phyloP scores from a whole-genome alignment of 2,888 invertebrate species.

The Phasia obesa region DNA sequence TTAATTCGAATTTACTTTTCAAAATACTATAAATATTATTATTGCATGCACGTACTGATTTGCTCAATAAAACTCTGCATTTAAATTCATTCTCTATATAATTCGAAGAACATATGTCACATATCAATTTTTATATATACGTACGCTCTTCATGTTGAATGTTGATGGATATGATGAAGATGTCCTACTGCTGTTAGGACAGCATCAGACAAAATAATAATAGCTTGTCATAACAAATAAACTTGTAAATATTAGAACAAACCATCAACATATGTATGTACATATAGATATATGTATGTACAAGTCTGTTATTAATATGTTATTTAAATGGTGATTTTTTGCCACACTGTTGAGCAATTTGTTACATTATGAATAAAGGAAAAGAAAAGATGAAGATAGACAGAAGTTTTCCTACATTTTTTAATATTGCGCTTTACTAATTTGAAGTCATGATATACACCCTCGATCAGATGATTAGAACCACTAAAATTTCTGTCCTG shows the following conservation, averaged over 20 bases:
- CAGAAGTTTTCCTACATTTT: background rate
- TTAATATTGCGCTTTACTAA: background rate
- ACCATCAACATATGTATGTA: constrained; percentile 30
- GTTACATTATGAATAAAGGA: constrained; percentile 6
- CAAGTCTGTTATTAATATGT: background rate
- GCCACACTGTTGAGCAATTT: background rate
- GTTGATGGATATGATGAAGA: constrained; percentile 37
- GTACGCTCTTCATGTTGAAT: constrained; percentile 9
- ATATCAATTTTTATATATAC: constrained; percentile 55
- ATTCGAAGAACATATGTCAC: constrained; percentile 63
- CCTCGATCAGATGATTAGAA: too few species aligned
- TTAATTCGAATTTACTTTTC: constrained; percentile 39
- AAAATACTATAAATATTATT: constrained; percentile 42
- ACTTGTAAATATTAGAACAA: constrained; percentile 40
- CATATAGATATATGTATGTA: too few species aligned
- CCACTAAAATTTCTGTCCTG: too few species aligned
- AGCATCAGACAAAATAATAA: constrained; percentile 40
- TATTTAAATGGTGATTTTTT: constrained; percentile 46
- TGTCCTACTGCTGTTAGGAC: constrained; percentile 29
- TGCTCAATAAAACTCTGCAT: constrained; percentile 54
- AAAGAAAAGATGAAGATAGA: background rate
- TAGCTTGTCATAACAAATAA: constrained; percentile 68
- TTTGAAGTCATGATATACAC: too few species aligned
- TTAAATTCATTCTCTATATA: constrained; percentile 59
- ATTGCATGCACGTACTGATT: constrained; percentile 56